Conservation (phyloP, 2,113 vertebrate genomes). For the Meles meles region DNA sequence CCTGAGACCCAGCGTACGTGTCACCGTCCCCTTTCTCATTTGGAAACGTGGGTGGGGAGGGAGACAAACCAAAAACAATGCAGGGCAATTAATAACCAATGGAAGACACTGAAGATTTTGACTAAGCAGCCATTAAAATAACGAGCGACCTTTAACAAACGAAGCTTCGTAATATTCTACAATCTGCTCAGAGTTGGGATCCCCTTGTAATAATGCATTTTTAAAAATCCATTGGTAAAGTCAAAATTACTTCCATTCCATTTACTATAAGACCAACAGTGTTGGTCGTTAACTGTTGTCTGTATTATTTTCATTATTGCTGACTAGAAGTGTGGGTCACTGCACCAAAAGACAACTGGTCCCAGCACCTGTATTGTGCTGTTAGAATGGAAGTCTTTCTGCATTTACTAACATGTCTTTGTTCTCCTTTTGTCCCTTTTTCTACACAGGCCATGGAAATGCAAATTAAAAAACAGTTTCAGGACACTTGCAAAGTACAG, state of each 20-base stretch:
- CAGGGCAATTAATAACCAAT: not conserved
- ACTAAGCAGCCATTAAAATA: not conserved
- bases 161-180: not conserved
- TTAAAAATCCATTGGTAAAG: not conserved
- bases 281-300: not conserved
- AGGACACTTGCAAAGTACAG: constrained; percentile 99
- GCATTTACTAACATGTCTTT: not conserved
- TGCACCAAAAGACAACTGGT: not conserved
- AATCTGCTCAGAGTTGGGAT: not conserved
- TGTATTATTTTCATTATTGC: not conserved
- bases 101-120: not conserved
- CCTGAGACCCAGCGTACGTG: not conserved
- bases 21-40: not conserved
- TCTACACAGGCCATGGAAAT: constrained; percentile 93
- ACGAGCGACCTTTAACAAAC: not conserved
- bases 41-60: not conserved
- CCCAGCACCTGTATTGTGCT: not conserved
- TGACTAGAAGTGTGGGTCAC: not conserved
- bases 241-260: not conserved
- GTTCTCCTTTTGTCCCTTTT: constrained; percentile 24
- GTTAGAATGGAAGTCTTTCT: not conserved
- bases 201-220: not conserved
- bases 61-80: not conserved
- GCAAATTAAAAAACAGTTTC: constrained; percentile 99
- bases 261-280: not conserved